Conservation (phyloP, 1,140 invertebrate genomes). For the Drosophila subobscura region DNA sequence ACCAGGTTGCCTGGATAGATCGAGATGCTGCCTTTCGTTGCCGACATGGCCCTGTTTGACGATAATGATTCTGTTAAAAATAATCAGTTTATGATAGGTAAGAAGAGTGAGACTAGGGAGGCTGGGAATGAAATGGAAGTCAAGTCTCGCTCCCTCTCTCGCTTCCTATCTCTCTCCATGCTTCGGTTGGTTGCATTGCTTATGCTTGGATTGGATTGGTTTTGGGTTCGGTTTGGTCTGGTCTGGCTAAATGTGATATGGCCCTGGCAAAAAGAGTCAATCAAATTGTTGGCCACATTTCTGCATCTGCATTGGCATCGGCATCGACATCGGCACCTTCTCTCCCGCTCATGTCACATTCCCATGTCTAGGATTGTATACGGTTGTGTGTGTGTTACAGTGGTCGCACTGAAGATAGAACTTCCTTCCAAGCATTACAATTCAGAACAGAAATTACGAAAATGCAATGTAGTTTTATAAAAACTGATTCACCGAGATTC, state of each 20-base stretch:
- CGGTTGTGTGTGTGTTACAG: not conserved
- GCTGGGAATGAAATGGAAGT: slow-evolving; percentile 5
- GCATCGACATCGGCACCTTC: slow-evolving; percentile 30
- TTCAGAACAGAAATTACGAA: slow-evolving; percentile 14
- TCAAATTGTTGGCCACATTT: slow-evolving; percentile 75
- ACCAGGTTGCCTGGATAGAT: slow-evolving; percentile 39
- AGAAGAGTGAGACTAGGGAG: slow-evolving; percentile 19
- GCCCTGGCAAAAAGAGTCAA: slow-evolving; percentile 72
- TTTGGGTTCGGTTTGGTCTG: slow-evolving; percentile 41
- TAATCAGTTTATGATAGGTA: slow-evolving; percentile 79
- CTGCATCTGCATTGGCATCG: slow-evolving; percentile 18
- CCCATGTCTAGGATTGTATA: slow-evolving; percentile 52
- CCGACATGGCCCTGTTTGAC: slow-evolving; percentile 51
- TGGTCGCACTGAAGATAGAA: too few relatives aligned
- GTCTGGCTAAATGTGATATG: slow-evolving; percentile 75
- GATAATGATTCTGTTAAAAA: slow-evolving; percentile 82
- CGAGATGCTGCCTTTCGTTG: slow-evolving; percentile 42
- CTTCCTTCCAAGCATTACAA: too few relatives aligned
- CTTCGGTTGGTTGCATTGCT: slow-evolving; percentile 23
- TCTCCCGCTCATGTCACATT: slow-evolving; percentile 27
- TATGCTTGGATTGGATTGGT: slow-evolving; percentile 22
- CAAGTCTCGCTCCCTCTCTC: too few relatives aligned
- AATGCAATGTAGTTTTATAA: slow-evolving; percentile 59
- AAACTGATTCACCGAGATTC: too few relatives aligned
- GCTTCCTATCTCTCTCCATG: too few relatives aligned